Evolutionary conservation across 2,797 vertebrate genomes (phyloP).

Genomic region (Takifugu ocellatus): DNA sequence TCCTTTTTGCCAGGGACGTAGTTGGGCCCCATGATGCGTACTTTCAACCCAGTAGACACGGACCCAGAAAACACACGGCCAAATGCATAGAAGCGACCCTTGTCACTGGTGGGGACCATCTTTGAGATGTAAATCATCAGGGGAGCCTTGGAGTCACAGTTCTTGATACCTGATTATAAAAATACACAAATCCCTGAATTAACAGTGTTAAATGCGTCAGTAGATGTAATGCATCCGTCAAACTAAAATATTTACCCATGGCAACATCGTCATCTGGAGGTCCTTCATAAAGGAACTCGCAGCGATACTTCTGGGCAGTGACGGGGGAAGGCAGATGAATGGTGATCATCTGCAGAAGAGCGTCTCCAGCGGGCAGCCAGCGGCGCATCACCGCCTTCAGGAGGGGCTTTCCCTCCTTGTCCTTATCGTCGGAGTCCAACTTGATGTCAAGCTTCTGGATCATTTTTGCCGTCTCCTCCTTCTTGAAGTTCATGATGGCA

Average conservation of each 20-base stretch:
- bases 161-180: slow-evolving; percentile 84
- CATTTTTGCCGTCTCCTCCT: slow-evolving; percentile 87
- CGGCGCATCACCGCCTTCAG: slow-evolving; percentile 96
- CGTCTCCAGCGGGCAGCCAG: slow-evolving; percentile 94
- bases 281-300: slow-evolving; percentile 94
- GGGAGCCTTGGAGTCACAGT: slow-evolving; percentile 90
- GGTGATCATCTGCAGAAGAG: slow-evolving; percentile 95
- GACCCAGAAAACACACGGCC: slow-evolving; percentile 92
- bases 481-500: slow-evolving; percentile 94
- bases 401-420: slow-evolving; percentile 91
- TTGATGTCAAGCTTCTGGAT: slow-evolving; percentile 91
- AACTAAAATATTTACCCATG: slow-evolving; percentile 77
- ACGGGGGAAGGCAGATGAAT: slow-evolving; percentile 95
- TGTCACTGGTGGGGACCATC: slow-evolving; percentile 95
- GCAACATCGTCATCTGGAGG: slow-evolving; percentile 91
- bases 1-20: slow-evolving; percentile 94
- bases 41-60: slow-evolving; percentile 90
- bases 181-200: neutral
- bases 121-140: slow-evolving; percentile 99
- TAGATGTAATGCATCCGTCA: neutral
- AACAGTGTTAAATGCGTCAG: neutral
- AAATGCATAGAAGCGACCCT: slow-evolving; percentile 95
- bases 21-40: slow-evolving; percentile 97
- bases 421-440: slow-evolving; percentile 87
- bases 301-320: slow-evolving; percentile 93